Conservation (phyloP, 2,113 vertebrate species). For the Bucco capensis region DNA sequence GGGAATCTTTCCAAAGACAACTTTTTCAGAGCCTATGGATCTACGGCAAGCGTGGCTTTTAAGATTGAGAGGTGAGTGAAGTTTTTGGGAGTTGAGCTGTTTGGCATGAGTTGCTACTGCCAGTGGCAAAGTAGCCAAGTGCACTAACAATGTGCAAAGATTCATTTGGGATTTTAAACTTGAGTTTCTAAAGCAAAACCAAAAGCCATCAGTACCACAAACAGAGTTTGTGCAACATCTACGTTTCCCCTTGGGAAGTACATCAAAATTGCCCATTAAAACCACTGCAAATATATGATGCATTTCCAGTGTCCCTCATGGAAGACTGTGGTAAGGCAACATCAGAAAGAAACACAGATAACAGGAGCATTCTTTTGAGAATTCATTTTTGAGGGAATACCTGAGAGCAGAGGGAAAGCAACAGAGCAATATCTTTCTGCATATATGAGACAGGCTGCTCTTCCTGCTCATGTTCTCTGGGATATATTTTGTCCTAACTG, state of each 20-base stretch:
- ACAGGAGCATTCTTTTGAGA: not conserved
- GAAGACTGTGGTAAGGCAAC: not conserved
- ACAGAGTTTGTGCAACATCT: not conserved
- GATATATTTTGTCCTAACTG: not conserved
- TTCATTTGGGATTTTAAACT: not conserved
- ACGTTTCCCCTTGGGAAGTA: not conserved
- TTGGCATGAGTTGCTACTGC: not conserved
- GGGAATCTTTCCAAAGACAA: slow-evolving; percentile 32
- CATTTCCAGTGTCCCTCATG: not conserved
- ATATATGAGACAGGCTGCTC: not conserved
- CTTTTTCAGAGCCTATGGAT: not conserved
- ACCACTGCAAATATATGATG: not conserved
- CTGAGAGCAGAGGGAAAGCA: not conserved
- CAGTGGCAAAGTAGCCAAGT: not conserved
- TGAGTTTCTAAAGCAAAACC: not conserved
- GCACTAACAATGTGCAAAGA: rapidly evolving
- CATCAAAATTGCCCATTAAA: rapidly evolving
- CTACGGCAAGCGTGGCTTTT: not conserved
- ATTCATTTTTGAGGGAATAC: not conserved
- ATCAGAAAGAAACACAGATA: not conserved
- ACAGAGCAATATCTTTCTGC: not conserved
- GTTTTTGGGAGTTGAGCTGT: not conserved
- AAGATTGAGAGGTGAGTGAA: not conserved
- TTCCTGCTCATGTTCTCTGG: not conserved
- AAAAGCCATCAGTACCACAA: not conserved